phyloP scores from a whole-genome alignment of 2,797 vertebrate species.

The Cottoperca gobio region DNA sequence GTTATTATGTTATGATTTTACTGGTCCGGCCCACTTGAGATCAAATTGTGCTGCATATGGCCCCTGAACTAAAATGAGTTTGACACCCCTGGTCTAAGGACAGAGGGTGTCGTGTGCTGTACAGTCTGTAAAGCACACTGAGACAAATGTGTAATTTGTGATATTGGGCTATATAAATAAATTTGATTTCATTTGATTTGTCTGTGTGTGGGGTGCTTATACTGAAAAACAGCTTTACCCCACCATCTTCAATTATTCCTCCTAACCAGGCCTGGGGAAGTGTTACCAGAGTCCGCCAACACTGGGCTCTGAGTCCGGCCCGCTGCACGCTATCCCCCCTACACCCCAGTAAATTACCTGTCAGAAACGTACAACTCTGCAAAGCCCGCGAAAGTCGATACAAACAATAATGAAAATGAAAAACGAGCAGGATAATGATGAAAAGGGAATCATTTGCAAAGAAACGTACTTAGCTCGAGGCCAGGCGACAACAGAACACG shows the following conservation, averaged over 20 bases:
- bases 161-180: too few species aligned
- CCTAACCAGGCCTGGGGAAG: constrained; percentile 7
- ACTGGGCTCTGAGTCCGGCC: neutral
- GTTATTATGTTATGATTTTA: too few species aligned
- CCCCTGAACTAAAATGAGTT: too few species aligned
- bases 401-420: constrained; percentile 24
- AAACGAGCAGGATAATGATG: neutral
- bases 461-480: constrained; percentile 1
- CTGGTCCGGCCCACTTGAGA: too few species aligned
- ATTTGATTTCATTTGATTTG: too few species aligned
- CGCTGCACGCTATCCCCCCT: constrained; percentile 5
- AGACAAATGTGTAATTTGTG: too few species aligned
- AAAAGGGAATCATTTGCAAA: neutral
- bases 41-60: too few species aligned
- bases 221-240: constrained; percentile 5
- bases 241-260: constrained; percentile 23
- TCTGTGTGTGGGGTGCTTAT: neutral
- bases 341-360: constrained; percentile 35
- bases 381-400: neutral
- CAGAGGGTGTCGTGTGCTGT: too few species aligned
- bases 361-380: constrained; percentile 21
- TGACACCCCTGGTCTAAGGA: too few species aligned
- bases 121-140: too few species aligned
- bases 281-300: neutral
- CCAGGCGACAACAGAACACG: neutral